Evolutionary conservation across 1,140 invertebrate species (phyloP), one percentile per base, ranked within the genome.

Genomic region (Luehdorfia chinensis): DNA sequence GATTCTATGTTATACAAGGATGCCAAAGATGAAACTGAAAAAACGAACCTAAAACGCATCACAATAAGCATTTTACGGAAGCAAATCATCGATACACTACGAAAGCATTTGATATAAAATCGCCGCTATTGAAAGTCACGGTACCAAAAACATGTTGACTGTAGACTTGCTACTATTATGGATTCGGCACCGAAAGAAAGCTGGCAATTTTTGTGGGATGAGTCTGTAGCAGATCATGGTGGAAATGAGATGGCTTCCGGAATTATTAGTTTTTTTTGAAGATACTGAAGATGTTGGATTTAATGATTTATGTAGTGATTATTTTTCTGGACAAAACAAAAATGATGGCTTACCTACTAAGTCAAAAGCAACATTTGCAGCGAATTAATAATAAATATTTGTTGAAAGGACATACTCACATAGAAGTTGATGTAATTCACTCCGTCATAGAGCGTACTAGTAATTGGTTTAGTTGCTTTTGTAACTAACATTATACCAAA

Each of bases 71-170:
- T 25, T 25, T 46, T 27, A 13, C 37, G 30, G 43, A 47, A 31
- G 16, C 32, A 27, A 4, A 37, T 12, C 28, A 21, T 12, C 18
- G 43, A 23, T 52, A 47, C 19, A 47, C 2, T n/a, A 25, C 39
- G 36, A 52, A 52, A 52, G 50, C 30, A 15, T 32, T 46, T 46
- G 50, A 52, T 21, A n/a, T n/a, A 52, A 52, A 52, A 21, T 52
- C 15, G 25, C 27, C 28, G 28, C 37, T 32, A 46, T 31, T 27
- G 32, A 50, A 14, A 50, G 19, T 45, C 37, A 45, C 30, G 50
- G 37, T 46, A 12, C 37, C 27, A 52, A 52, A 31, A 46, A 52
- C 45, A 52, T 52, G 50, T 19, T 52, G 25, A 52, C 43, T 19
- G 41, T 53, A 12, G 50, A 53, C 19, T 21, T 53, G 21, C 50